phyloP scores from a whole-genome alignment of 2,888 invertebrate species.

The Apodemia duryi region DNA sequence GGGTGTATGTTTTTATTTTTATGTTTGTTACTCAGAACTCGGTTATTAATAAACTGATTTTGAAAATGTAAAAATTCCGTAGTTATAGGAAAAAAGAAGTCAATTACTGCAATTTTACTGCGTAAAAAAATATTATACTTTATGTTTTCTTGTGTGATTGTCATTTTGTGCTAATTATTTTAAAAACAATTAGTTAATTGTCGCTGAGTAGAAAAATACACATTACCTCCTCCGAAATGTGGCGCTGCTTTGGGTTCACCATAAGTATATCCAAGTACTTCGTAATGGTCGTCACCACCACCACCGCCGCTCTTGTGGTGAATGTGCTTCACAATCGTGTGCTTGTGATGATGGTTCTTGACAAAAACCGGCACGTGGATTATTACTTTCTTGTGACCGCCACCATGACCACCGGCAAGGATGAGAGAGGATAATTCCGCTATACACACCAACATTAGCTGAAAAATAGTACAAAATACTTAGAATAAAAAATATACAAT shows the following conservation, averaged over 20 bases:
- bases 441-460: constrained; percentile 60
- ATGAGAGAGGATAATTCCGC: constrained; percentile 54
- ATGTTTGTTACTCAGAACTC: no score
- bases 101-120: no score
- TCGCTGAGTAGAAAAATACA: background rate
- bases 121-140: no score
- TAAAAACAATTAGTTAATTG: no score
- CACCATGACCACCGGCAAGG: constrained; percentile 70
- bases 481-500: no score
- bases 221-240: constrained; percentile 63
- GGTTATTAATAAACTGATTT: no score
- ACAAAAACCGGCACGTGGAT: constrained; percentile 89
- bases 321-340: constrained; percentile 87
- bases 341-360: constrained; percentile 87
- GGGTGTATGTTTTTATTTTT: no score
- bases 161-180: no score
- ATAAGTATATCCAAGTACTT: constrained; percentile 83
- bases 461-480: constrained; percentile 34
- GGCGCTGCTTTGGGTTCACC: constrained; percentile 80
- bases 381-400: constrained; percentile 84
- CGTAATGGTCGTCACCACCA: constrained; percentile 81
- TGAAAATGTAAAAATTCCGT: no score
- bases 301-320: constrained; percentile 80
- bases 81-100: no score
- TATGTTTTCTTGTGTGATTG: no score